phyloP scores from a whole-genome alignment of 2,888 invertebrate genomes.

The Polyommatus iphigenia region DNA sequence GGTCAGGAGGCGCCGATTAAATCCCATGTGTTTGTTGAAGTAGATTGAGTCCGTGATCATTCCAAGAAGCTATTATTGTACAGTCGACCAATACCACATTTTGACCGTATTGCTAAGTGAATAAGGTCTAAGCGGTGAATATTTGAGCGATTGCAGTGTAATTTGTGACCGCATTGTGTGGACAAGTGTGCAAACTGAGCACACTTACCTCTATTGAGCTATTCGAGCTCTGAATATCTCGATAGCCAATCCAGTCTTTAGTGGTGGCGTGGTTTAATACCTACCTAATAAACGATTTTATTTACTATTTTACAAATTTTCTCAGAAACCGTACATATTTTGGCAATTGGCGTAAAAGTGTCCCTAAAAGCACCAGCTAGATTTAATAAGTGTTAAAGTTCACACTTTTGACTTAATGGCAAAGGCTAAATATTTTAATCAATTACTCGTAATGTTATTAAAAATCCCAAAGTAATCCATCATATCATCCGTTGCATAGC shows the following conservation, averaged over 20 bases:
- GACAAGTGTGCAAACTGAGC: conserved; percentile 30
- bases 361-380: no score
- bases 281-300: no score
- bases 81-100: conserved; percentile 30
- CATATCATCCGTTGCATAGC: no score
- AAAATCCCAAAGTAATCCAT: no score
- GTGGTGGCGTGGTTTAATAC: no score
- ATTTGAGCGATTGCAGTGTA: neutral
- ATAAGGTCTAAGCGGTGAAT: neutral
- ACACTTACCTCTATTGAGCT: conserved; percentile 7
- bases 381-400: no score
- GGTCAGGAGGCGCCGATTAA: conserved; percentile 46
- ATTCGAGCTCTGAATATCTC: neutral
- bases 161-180: conserved; percentile 71
- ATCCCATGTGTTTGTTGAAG: conserved; percentile 28
- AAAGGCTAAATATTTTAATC: no score
- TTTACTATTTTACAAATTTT: no score
- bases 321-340: no score
- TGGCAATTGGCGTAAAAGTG: no score
- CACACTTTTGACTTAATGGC: no score
- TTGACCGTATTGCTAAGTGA: neutral
- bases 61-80: conserved; percentile 62
- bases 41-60: conserved; percentile 39
- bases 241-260: neutral
- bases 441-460: no score